A percentile compares a stretch with the other conserved stretches of the same genome.
phyloP scores from a whole-genome alignment of 64 coral and sea anemone species.

The Porites australiensis region DNA sequence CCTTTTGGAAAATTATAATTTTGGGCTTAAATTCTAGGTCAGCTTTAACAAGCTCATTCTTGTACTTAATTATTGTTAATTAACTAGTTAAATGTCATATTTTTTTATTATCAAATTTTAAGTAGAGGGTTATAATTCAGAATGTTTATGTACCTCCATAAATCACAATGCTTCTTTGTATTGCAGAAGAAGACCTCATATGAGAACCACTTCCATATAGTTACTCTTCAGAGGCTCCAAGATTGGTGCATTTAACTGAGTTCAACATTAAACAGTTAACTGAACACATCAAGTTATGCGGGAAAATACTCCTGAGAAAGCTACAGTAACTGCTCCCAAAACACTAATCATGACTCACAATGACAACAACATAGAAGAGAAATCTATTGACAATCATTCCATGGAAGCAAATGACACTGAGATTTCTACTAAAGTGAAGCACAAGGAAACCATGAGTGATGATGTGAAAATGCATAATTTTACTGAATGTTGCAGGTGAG shows the following conservation, averaged over 20 bases:
- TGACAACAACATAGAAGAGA: neutral
- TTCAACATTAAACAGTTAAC: neutral
- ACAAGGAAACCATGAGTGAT: conserved; percentile 24
- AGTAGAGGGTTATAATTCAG: too few relatives aligned
- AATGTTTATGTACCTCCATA: neutral
- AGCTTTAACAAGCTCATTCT: neutral
- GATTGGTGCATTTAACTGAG: neutral
- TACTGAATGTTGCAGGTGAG: conserved; percentile 50
- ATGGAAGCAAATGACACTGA: neutral
- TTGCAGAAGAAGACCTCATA: neutral
- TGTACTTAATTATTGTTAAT: neutral
- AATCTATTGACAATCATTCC: neutral
- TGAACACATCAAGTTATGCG: neutral
- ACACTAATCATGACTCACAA: neutral
- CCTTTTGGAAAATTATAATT: neutral
- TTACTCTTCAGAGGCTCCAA: neutral
- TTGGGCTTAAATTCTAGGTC: neutral
- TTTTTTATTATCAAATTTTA: neutral
- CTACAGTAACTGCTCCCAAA: neutral
- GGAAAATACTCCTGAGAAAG: neutral
- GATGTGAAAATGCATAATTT: conserved; percentile 37
- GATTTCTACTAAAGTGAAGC: neutral
- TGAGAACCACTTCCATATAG: neutral
- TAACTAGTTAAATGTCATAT: neutral
- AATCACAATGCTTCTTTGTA: neutral